phyloP scores from a whole-genome alignment of 2,797 vertebrate genomes.

The Siniperca scherzeri region DNA sequence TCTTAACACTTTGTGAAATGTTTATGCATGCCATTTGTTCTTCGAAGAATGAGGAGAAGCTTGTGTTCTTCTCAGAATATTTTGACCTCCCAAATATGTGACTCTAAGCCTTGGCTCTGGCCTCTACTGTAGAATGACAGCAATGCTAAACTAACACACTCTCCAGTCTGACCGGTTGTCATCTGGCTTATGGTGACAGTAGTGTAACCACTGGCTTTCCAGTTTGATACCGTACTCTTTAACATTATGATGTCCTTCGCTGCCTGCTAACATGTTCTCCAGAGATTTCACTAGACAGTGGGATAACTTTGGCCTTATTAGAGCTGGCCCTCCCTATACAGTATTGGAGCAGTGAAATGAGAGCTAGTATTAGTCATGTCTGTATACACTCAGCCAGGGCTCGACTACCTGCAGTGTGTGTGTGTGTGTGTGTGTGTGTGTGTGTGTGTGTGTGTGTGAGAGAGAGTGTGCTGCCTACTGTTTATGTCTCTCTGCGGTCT shows the following conservation, averaged over 20 bases:
- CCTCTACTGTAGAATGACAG: not conserved
- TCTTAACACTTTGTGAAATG: not conserved
- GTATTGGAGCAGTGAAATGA: slow-evolving; percentile 36
- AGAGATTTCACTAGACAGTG: slow-evolving; percentile 47
- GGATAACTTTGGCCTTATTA: slow-evolving; percentile 65
- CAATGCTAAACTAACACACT: not conserved
- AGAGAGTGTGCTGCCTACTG: slow-evolving; percentile 24
- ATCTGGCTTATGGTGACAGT: slow-evolving; percentile 22
- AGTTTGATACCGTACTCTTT: slow-evolving; percentile 9
- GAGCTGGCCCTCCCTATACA: slow-evolving; percentile 28
- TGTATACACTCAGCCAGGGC: slow-evolving; percentile 38
- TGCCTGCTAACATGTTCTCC: slow-evolving; percentile 36
- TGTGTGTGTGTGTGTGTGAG: slow-evolving; percentile 19
- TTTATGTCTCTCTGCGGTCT: slow-evolving; percentile 64
- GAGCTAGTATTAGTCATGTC: slow-evolving; percentile 50
- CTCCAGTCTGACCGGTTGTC: not conserved
- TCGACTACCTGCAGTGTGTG: slow-evolving; percentile 50
- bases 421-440: slow-evolving; percentile 21
- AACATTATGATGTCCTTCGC: slow-evolving; percentile 18
- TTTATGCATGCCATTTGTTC: slow-evolving; percentile 10
- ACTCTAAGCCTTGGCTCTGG: not conserved
- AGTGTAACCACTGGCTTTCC: not conserved
- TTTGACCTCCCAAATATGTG: not conserved
- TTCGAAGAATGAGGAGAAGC: slow-evolving; percentile 21
- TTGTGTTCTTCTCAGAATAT: not conserved